Base-by-base conservation (phyloP, 2,797 vertebrate genomes). In the Acanthopagrus latus region DNA sequence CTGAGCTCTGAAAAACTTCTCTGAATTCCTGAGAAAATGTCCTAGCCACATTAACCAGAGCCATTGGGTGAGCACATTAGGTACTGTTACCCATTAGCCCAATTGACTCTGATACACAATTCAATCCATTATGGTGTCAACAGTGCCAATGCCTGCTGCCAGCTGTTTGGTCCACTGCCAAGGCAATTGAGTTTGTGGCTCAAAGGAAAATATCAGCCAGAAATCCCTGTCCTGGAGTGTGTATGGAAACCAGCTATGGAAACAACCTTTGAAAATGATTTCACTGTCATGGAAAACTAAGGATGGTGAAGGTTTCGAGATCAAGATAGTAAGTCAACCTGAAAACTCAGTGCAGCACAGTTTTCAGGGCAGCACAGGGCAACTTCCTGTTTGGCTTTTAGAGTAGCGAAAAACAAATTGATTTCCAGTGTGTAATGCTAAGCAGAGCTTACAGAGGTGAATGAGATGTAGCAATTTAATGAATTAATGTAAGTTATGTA, bases 41-140 rank as follows among this genome's bases (percentile, higher is more conserved):
- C 29, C 59, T 54, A 27, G 18, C 46, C 43, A 68, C 66, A 47
- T 65, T 69, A 52, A 55, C 23, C 70, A 43, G 18, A 66, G 58
- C 54, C 25, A 48, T 33, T 55, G 23, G 67, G 52, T 9, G 29
- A 76, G 76, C 44, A 74, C 48, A 71, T 64, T 50, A 43, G 33
- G 46, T 71, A 60, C 59, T 58, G 64, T 70, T 64, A 58, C 64
- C 64, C 51, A 72, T 75, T 70, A 58, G 58, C 68, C 27, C 60
- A 64, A 51, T 21, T 3, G 27, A 3, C 27, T 27, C 27, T 27
- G 27, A 27, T 27, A 27, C 27, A 27, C 27, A 27, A 27, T 69
- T 67, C 62, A 64, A 18, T n/a, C 70, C 66, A 70, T 72, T 65
- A 65, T 71, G 74, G 64, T 70, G 63, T 83, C 74, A 70, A 48